Conservation (phyloP, 2,888 invertebrate species). For the Erannis defoliaria region DNA sequence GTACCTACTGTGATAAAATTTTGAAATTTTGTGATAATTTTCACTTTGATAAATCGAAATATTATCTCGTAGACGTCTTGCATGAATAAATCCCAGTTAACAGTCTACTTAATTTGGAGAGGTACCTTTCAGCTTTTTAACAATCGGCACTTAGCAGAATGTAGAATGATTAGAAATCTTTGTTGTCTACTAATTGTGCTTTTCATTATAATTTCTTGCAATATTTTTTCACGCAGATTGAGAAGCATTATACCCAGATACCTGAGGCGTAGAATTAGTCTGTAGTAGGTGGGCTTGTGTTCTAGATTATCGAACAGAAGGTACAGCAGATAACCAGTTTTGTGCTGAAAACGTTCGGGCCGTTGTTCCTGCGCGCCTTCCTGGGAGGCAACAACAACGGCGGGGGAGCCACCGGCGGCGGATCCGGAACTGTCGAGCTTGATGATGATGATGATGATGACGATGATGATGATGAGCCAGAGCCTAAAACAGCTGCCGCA, state of each 20-base stretch:
- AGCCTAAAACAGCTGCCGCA: slow-evolving; percentile 54
- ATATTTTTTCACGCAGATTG: neutral
- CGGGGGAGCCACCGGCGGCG: slow-evolving; percentile 68
- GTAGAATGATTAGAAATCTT: neutral
- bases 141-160: neutral
- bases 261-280: slow-evolving; percentile 21
- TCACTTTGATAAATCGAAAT: neutral
- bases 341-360: slow-evolving; percentile 92
- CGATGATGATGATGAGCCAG: slow-evolving; percentile 85
- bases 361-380: slow-evolving; percentile 89
- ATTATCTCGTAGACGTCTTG: neutral
- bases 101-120: neutral
- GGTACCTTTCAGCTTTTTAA: too few relatives aligned
- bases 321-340: slow-evolving; percentile 91
- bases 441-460: slow-evolving; percentile 88
- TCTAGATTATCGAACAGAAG: slow-evolving; percentile 91
- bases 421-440: slow-evolving; percentile 78
- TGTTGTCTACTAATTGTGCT: neutral
- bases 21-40: too few relatives aligned
- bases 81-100: neutral
- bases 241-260: neutral
- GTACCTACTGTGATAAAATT: neutral
- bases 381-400: slow-evolving; percentile 76
- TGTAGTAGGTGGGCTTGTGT: slow-evolving; percentile 74
- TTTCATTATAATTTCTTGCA: neutral